Base-by-base conservation (phyloP, 2,113 vertebrate species). In the Rhegmatorhina hoffmannsi region DNA sequence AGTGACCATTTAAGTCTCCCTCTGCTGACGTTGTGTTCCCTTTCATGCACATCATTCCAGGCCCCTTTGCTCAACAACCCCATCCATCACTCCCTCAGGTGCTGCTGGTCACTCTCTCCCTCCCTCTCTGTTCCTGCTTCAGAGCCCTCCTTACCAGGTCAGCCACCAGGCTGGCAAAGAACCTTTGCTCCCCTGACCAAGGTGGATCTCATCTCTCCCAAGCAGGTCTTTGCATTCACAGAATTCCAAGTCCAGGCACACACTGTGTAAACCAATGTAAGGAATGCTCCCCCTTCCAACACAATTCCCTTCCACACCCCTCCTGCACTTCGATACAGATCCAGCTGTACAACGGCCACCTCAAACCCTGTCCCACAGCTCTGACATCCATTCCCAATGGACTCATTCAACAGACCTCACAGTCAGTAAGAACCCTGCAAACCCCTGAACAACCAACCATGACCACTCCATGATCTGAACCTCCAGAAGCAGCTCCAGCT, bases 381-480 rank as follows among this genome's bases (percentile, higher is more conserved):
- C 44, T 4, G n/a, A 13, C 2, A 40, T 0, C 6, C 21, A 36
- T 16, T 66, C 44, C 64, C 43, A 49, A 15, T 1, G 3, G 13
- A 62, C 10, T 38, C 9, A 47, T 52, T 64, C 38, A 78, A 31
- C 15, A 78, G 64, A 75, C 28, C 28, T 78, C 34, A 69, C 6
- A 36, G 26, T 36, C 38, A 68, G 8, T 36, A 77, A 55, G 53
- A 87, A 77, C 34, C 19, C 15, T 80, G 10, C 13, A 87, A 81
- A 69, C 0, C 24, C 34, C 29, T 38, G n/a, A 85, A 52, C 6
- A 75, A 64, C 12, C 6, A 75, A 64, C 12, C 38, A 56, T 9
- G 56, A 38, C 13, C 2, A 4, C 25, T 66, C 40, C 80, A 67
- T 34, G 20, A 86, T 7, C 3, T 28, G 23, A 87, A 77, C 11